Evolutionary conservation across 2,113 vertebrate genomes (phyloP).

Genomic region (Tonatia bakeri): DNA sequence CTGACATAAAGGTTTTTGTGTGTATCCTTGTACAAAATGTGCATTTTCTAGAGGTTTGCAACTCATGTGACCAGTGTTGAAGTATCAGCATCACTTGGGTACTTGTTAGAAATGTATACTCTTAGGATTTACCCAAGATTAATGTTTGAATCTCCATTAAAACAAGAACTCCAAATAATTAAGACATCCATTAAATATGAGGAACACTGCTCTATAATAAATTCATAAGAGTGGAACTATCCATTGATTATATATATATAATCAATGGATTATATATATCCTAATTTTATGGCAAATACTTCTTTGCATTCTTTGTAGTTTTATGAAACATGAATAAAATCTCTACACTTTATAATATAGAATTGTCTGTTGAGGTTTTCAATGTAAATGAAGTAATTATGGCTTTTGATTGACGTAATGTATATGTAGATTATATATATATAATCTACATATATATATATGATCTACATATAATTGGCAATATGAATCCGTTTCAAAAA

Average conservation of each 20-base stretch:
- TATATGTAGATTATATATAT: no score
- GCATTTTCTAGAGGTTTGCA: background rate
- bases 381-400: background rate
- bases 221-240: background rate
- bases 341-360: background rate
- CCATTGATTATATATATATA: background rate
- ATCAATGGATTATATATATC: no score
- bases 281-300: background rate
- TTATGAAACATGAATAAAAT: background rate
- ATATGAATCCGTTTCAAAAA: background rate
- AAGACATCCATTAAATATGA: background rate
- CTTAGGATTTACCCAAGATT: background rate
- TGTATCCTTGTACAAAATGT: background rate
- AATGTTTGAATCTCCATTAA: background rate
- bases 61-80: background rate
- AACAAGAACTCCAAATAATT: background rate
- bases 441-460: background rate
- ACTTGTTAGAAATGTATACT: background rate
- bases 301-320: background rate
- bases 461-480: background rate
- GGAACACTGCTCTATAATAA: background rate
- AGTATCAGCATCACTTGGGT: background rate
- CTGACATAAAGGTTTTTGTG: background rate
- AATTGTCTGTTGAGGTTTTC: background rate
- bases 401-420: no score